These are phyloP conservation scores for Theristicus caerulescens DNA, from an alignment of 2,113 vertebrate genomes.

Conservation along the genomic window DNA sequence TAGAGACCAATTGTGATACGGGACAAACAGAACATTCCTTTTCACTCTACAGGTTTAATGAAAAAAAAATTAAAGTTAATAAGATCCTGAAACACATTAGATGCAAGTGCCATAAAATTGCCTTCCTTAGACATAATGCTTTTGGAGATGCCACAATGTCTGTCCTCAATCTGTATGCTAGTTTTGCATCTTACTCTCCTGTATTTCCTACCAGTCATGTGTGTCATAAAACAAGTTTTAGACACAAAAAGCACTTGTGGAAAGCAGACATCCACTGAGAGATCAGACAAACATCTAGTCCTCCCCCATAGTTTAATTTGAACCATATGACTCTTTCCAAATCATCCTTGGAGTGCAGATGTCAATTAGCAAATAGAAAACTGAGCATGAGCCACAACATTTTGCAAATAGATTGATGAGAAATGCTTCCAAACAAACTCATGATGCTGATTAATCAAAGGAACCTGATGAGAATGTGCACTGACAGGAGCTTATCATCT, in stretches of 20 bases:
- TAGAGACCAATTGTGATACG: not conserved
- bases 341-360: not conserved
- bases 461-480: not conserved
- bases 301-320: not conserved
- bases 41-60: not conserved
- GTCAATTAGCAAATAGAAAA: not conserved
- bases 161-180: not conserved
- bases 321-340: not conserved
- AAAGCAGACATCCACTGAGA: not conserved
- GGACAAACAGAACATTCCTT: not conserved
- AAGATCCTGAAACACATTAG: not conserved
- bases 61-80: not conserved
- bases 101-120: not conserved
- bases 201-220: not conserved
- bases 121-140: not conserved
- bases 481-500: not conserved
- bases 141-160: not conserved
- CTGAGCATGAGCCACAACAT: constrained; percentile 14
- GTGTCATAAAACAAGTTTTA: not conserved
- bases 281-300: not conserved
- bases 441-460: constrained; percentile 48
- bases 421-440: constrained; percentile 33
- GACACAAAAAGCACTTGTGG: not conserved
- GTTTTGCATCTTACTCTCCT: not conserved
- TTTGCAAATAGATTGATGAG: constrained; percentile 42